phyloP scores from a whole-genome alignment of 2,113 vertebrate genomes.

The Electrona antarctica region DNA sequence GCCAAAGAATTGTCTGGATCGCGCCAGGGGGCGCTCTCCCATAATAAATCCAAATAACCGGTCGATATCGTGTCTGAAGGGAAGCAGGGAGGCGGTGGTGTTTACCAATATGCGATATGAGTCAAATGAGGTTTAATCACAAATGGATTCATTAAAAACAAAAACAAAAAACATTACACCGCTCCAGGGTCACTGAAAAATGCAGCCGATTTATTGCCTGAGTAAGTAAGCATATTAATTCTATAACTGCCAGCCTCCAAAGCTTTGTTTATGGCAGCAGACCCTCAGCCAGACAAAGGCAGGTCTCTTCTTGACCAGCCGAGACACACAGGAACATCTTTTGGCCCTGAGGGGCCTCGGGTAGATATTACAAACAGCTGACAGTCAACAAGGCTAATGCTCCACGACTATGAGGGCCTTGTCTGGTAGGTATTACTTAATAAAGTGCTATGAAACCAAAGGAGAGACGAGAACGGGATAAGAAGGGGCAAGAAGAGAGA shows the following conservation, averaged over 20 bases:
- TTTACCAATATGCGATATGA: constrained; percentile 23
- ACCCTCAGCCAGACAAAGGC: constrained; percentile 63
- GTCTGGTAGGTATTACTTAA: constrained; percentile 66
- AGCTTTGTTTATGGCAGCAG: constrained; percentile 53
- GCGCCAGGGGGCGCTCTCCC: too few species aligned
- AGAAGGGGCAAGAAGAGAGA: constrained; percentile 8
- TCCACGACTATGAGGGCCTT: constrained; percentile 60
- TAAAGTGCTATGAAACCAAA: constrained; percentile 70
- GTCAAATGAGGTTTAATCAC: constrained; percentile 39
- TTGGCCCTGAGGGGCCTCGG: constrained; percentile 39
- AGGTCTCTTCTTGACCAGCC: constrained; percentile 62
- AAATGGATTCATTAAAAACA: constrained; percentile 46
- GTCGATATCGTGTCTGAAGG: too few species aligned
- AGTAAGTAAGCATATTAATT: constrained; percentile 54
- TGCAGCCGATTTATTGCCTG: constrained; percentile 43
- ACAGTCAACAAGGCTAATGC: constrained; percentile 64
- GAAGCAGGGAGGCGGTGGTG: not conserved
- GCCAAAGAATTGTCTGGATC: too few species aligned
- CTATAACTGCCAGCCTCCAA: constrained; percentile 39
- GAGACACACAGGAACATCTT: constrained; percentile 62
- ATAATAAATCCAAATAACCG: too few species aligned
- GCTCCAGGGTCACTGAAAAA: constrained; percentile 22
- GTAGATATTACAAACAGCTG: constrained; percentile 75
- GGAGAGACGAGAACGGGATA: constrained; percentile 32
- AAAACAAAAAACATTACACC: constrained; percentile 37